Conservation (phyloP, 2,797 vertebrate genomes). For the Phrynocephalus vlangalii region DNA sequence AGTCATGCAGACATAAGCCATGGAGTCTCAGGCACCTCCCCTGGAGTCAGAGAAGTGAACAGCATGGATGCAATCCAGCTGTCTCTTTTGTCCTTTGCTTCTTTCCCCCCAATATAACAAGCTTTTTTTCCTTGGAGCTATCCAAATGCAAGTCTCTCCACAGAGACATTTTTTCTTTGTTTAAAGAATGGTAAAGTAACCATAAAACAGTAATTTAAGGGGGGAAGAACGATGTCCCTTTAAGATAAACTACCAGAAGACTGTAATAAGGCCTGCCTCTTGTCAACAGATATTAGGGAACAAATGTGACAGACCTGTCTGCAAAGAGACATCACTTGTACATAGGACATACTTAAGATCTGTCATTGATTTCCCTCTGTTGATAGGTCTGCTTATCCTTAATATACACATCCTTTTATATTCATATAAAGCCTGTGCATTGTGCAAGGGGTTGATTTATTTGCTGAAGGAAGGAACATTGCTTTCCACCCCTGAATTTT, state of each 20-base stretch:
- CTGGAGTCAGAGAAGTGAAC: conserved; percentile 14
- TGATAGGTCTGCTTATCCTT: conserved; percentile 50
- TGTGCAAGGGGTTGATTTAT: conserved; percentile 54
- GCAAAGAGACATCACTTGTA: conserved; percentile 53
- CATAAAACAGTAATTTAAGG: not conserved
- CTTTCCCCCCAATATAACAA: conserved; percentile 27
- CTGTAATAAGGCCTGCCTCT: conserved; percentile 43
- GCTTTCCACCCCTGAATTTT: conserved; percentile 41
- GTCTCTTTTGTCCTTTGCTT: conserved; percentile 31
- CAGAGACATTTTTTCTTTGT: conserved; percentile 29
- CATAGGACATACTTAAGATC: conserved; percentile 45
- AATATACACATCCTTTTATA: conserved; percentile 40
- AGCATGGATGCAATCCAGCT: conserved; percentile 39
- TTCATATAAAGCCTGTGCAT: not conserved
- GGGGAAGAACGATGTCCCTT: conserved; percentile 38
- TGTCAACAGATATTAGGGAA: conserved; percentile 59
- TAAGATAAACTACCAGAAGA: conserved; percentile 49
- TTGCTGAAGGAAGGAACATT: conserved; percentile 52
- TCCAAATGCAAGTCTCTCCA: not conserved
- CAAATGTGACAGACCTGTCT: conserved; percentile 57
- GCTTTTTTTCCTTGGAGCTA: not conserved
- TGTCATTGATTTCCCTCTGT: conserved; percentile 56
- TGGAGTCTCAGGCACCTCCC: accelerated
- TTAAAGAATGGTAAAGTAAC: conserved; percentile 34
- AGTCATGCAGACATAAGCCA: not conserved